Conservation (phyloP, 2,888 invertebrate species). For the Drosophila nr. fundita region DNA sequence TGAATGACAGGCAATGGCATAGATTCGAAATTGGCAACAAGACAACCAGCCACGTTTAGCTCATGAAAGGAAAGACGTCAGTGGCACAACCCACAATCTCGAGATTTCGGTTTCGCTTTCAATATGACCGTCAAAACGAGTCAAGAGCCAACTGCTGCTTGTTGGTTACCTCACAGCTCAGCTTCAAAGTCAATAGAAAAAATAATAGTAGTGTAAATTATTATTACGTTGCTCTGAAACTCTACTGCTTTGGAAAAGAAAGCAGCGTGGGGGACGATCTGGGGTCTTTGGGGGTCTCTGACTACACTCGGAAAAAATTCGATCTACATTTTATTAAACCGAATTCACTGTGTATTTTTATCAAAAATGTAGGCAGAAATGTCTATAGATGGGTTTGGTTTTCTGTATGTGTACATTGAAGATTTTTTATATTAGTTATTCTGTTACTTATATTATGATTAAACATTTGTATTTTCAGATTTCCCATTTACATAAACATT, state of each 20-base stretch:
- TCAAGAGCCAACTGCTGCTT: slow-evolving; percentile 26
- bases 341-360: background rate
- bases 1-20: slow-evolving; percentile 73
- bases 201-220: slow-evolving; percentile 63
- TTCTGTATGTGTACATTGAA: background rate
- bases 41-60: slow-evolving; percentile 5
- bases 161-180: slow-evolving; percentile 61
- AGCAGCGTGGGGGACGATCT: slow-evolving; percentile 47
- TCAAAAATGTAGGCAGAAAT: background rate
- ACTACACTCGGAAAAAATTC: slow-evolving; percentile 16
- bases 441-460: background rate
- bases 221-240: slow-evolving; percentile 51
- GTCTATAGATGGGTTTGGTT: background rate
- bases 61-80: slow-evolving; percentile 28
- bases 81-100: slow-evolving; percentile 58
- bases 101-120: slow-evolving; percentile 64
- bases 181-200: slow-evolving; percentile 36
- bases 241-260: slow-evolving; percentile 53
- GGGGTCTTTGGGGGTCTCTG: slow-evolving; percentile 20
- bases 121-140: slow-evolving; percentile 67
- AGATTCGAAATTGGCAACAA: slow-evolving; percentile 54
- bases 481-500: background rate
- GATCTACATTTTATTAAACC: background rate
- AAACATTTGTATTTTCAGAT: background rate
- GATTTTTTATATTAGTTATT: background rate